phyloP scores from a whole-genome alignment of 2,888 invertebrate genomes.

The Neuroscelio doddi region DNA sequence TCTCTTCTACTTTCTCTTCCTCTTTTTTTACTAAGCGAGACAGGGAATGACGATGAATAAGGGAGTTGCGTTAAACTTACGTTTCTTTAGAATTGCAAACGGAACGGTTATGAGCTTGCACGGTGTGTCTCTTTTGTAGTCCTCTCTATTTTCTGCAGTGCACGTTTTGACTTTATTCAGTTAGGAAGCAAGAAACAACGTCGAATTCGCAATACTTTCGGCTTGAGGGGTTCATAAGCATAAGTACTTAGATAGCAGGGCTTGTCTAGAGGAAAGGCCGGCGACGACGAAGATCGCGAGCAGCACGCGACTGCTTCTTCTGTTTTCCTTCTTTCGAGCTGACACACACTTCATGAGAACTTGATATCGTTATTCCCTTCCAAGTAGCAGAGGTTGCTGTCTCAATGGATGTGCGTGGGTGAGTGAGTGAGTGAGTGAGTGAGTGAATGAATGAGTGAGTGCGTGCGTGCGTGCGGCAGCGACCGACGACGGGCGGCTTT shows the following conservation, averaged over 20 bases:
- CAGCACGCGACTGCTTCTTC: conserved; percentile 15
- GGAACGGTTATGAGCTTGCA: neutral
- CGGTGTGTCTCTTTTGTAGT: too few relatives aligned
- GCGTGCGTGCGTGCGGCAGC: conserved; percentile 20
- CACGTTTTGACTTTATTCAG: too few relatives aligned
- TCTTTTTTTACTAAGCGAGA: too few relatives aligned
- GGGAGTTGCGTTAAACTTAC: conserved; percentile 30
- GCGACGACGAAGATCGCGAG: conserved; percentile 8
- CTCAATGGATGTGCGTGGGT: conserved; percentile 1
- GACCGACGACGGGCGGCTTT: conserved; percentile 22
- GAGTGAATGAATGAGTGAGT: conserved; percentile 16
- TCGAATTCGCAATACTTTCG: too few relatives aligned
- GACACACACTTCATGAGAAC: conserved; percentile 1
- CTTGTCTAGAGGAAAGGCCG: too few relatives aligned
- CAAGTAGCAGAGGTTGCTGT: neutral
- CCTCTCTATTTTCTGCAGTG: too few relatives aligned
- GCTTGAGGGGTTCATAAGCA: too few relatives aligned
- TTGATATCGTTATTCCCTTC: too few relatives aligned
- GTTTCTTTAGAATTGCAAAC: conserved; percentile 9
- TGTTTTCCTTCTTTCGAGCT: neutral
- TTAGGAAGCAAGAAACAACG: too few relatives aligned
- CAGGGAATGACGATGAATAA: conserved; percentile 4
- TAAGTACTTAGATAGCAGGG: too few relatives aligned
- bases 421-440: conserved; percentile 25
- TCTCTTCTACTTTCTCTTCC: too few relatives aligned